Evolutionary conservation across 2,888 invertebrate species (phyloP).

Genomic region (Alsophila aescularia): DNA sequence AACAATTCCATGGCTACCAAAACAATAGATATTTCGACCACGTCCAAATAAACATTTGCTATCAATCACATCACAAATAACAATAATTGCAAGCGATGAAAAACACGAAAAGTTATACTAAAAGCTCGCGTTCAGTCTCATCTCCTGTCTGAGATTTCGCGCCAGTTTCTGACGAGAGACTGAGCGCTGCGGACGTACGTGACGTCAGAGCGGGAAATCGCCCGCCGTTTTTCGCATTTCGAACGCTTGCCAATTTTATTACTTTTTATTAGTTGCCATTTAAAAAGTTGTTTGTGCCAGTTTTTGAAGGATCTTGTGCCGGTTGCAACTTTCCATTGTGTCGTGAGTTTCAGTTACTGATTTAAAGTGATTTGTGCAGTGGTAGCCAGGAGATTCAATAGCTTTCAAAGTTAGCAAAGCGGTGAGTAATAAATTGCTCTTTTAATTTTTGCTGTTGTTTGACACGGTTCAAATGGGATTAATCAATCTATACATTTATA

Average conservation of each 20-base stretch:
- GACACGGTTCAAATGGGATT: not conserved
- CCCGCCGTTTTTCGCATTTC: constrained; percentile 37
- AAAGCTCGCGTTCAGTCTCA: constrained; percentile 17
- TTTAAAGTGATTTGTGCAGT: constrained; percentile 14
- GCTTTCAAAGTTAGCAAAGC: not conserved
- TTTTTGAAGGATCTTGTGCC: constrained; percentile 1
- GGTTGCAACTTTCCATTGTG: constrained; percentile 12
- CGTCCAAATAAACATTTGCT: constrained; percentile 15
- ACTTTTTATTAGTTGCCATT: constrained; percentile 21
- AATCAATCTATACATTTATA: not conserved
- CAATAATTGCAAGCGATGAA: constrained; percentile 37
- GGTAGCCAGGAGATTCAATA: not conserved
- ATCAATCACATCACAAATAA: constrained; percentile 34
- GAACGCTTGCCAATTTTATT: constrained; percentile 26
- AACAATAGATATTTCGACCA: constrained; percentile 22
- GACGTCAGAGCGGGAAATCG: constrained; percentile 44
- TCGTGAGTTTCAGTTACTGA: constrained; percentile 8
- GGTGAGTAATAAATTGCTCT: constrained; percentile 2
- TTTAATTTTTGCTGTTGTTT: not conserved
- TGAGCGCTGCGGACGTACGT: constrained; percentile 48
- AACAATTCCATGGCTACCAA: constrained; percentile 7
- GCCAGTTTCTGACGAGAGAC: constrained; percentile 56
- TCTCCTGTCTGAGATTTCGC: constrained; percentile 46
- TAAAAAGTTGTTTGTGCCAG: constrained; percentile 27
- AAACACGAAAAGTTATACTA: constrained; percentile 7